Evolutionary conservation across 2,797 vertebrate species (phyloP), one percentile per base, ranked within the genome.

Genomic region (Ptychobarbus kaznakovi): DNA sequence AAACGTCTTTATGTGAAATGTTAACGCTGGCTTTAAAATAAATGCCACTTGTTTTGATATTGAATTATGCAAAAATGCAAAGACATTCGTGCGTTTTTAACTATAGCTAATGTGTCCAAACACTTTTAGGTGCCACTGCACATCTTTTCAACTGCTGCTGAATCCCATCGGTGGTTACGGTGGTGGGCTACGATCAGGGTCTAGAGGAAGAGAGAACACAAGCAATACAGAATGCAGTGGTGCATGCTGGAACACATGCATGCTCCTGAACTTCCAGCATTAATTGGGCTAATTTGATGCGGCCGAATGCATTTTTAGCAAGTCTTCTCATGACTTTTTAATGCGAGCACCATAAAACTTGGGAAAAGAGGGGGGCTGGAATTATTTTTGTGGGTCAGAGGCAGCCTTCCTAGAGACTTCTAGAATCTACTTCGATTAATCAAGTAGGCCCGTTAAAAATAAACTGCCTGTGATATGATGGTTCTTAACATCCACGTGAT

Each of bases 201-300:
- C 49, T 28, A 42, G 8, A 35, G n/a, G 53, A 28, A 80, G 53
- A 73, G 18, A 73, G 22, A 66, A 53, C 22, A 74, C 20, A 46
- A 66, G 77, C 28, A 51, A 40, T 68, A 35, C 35, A 18, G 44
- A 32, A 70, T 51, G 42, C 49, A 58, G 25, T 16, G 40, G 9
- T 75, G 38, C 80, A 75, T 82, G 63, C 53, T 25, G 63, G 49
- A 63, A 61, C 49, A 35, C 32, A 42, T 80, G 40, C 76, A 85
- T 79, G 35, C 51, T 61, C 56, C 44, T 53, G 49, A 44, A 66
- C 35, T 53, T 35, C 8, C 58, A 83, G 76, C 18, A 65, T 68
- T 87, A 87, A 87, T 83, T 87, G 86, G 82, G 86, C 75, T 84
- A 87, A 87, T 87, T 56, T 83, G 81, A 87, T 87, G 86, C 69